Percentiles rank a stretch among this genome's conserved stretches.
Conservation (phyloP, 1,140 invertebrate genomes). For the Lordiphosa mommai region DNA sequence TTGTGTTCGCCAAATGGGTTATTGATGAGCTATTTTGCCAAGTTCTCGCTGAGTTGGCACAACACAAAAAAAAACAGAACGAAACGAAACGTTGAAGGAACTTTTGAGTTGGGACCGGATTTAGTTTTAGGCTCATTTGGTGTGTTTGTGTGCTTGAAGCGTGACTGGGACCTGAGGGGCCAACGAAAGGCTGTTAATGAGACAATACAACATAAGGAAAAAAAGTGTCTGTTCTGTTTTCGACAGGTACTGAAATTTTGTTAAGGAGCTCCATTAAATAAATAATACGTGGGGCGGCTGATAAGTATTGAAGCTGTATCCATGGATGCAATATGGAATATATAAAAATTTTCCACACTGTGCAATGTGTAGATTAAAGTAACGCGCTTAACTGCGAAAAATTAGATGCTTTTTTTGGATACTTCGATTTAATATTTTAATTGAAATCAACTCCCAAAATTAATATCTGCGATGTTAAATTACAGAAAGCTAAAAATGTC, state of each 20-base stretch:
- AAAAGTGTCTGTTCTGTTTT: conserved; percentile 6
- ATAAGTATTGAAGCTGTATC: no score
- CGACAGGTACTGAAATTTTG: background rate
- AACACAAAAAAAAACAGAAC: conserved; percentile 46
- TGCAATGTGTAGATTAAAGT: no score
- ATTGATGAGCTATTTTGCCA: conserved; percentile 72
- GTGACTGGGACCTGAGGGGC: conserved; percentile 44
- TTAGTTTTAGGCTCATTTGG: conserved; percentile 37
- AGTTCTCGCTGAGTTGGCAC: conserved; percentile 46
- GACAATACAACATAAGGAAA: conserved; percentile 15
- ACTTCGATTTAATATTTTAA: no score
- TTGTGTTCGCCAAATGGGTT: conserved; percentile 65
- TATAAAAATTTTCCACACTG: no score
- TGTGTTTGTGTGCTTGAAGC: conserved; percentile 31
- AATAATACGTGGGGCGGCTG: no score
- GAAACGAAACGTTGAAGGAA: no score
- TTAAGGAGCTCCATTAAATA: conserved; percentile 1
- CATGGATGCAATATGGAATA: no score
- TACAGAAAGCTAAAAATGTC: no score
- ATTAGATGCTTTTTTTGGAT: no score
- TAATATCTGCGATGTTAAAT: no score
- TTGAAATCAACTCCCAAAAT: no score
- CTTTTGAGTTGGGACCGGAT: conserved; percentile 28
- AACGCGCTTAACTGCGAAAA: no score
- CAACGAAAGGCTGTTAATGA: conserved; percentile 26